A percentile compares a stretch with the other conserved stretches of the same genome.
Conservation (phyloP, 2,888 invertebrate genomes). For the Aphidius colemani region DNA sequence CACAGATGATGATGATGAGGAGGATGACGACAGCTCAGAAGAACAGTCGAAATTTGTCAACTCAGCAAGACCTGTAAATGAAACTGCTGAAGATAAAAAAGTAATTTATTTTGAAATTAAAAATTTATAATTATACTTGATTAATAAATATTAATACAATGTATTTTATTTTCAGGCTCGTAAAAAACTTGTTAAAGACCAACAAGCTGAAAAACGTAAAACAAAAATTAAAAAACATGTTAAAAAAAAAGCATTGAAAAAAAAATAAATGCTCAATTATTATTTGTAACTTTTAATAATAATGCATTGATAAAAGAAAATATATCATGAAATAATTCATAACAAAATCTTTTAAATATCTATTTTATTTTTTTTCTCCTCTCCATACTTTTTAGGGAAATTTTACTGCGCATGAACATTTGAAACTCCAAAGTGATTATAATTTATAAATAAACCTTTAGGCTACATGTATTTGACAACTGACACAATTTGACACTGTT, state of each 20-base stretch:
- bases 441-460: too few species aligned
- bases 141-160: slow-evolving; percentile 2
- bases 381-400: too few species aligned
- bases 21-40: slow-evolving; percentile 44
- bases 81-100: slow-evolving; percentile 80
- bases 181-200: slow-evolving; percentile 87
- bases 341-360: too few species aligned
- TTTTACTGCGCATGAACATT: too few species aligned
- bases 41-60: slow-evolving; percentile 66
- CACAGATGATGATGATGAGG: slow-evolving; percentile 46
- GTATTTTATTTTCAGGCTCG: slow-evolving; percentile 63
- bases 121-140: slow-evolving; percentile 9
- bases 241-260: slow-evolving; percentile 75
- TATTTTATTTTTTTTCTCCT: too few species aligned
- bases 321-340: too few species aligned
- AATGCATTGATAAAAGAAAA: too few species aligned
- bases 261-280: slow-evolving; percentile 61
- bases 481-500: too few species aligned
- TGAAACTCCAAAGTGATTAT: too few species aligned
- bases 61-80: slow-evolving; percentile 75
- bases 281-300: too few species aligned
- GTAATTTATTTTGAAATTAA: slow-evolving; percentile 30
- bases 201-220: slow-evolving; percentile 86
- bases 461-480: too few species aligned
- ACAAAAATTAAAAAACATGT: slow-evolving; percentile 90